These are phyloP conservation scores for Rhynchonycteris naso DNA, from an alignment of 2,797 vertebrate species.

Conservation along the genomic window DNA sequence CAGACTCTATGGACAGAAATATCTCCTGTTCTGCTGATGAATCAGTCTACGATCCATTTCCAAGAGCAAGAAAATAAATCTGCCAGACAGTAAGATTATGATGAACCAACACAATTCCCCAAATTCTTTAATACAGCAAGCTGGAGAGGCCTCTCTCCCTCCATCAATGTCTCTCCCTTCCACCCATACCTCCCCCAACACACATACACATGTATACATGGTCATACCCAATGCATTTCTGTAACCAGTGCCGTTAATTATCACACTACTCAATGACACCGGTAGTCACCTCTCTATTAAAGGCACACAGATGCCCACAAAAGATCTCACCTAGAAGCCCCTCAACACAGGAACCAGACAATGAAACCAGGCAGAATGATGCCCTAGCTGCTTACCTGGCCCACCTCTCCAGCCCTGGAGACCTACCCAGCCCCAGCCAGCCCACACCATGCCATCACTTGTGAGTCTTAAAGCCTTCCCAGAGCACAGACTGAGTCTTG, in stretches of 20 bases:
- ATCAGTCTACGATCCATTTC: not conserved
- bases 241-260: not conserved
- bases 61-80: constrained; percentile 50
- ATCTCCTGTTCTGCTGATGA: not conserved
- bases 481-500: not conserved
- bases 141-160: not conserved
- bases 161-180: not conserved
- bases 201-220: not conserved
- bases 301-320: not conserved
- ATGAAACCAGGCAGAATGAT: not conserved
- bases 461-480: too few species aligned
- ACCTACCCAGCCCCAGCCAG: not conserved
- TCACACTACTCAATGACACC: not conserved
- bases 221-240: not conserved
- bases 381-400: not conserved
- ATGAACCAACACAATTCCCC: not conserved
- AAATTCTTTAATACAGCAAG: not conserved
- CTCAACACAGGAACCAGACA: not conserved
- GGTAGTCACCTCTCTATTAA: not conserved
- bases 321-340: not conserved
- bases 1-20: not conserved
- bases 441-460: not conserved
- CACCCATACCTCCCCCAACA: not conserved
- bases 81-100: not conserved
- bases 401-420: not conserved